phyloP scores from a whole-genome alignment of 2,888 invertebrate species.

The Rugalucina vietnamica region DNA sequence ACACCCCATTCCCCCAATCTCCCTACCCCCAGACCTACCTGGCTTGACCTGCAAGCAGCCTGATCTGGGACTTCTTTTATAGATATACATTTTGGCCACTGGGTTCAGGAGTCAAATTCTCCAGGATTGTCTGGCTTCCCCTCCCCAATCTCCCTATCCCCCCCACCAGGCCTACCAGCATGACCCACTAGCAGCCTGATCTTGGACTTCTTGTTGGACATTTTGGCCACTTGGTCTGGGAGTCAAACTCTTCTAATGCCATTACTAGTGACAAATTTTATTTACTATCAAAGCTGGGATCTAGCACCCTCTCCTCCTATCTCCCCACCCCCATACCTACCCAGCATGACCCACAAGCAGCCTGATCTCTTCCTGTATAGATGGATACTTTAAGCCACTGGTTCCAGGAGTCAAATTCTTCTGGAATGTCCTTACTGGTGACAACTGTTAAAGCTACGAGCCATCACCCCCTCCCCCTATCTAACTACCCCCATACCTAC shows the following conservation, averaged over 20 bases:
- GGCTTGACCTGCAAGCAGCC: slow-evolving; percentile 94
- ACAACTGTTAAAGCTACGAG: not conserved
- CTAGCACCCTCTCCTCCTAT: no score
- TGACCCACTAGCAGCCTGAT: slow-evolving; percentile 91
- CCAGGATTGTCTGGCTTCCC: no score
- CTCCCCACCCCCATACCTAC: slow-evolving; percentile 80
- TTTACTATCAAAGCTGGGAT: not conserved
- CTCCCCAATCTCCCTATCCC: not conserved
- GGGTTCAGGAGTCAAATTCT: slow-evolving; percentile 91
- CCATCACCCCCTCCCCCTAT: no score
- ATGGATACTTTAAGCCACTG: slow-evolving; percentile 94
- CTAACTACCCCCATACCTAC: no score
- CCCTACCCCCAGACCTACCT: slow-evolving; percentile 85
- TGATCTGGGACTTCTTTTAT: slow-evolving; percentile 86
- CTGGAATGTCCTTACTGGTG: slow-evolving; percentile 86
- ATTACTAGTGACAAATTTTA: not conserved
- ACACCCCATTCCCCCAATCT: no score
- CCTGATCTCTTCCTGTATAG: slow-evolving; percentile 83
- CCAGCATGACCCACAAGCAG: slow-evolving; percentile 96
- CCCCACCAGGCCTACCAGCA: slow-evolving; percentile 88
- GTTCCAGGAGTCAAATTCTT: slow-evolving; percentile 91
- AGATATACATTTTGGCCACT: slow-evolving; percentile 95
- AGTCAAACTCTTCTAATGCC: slow-evolving; percentile 90
- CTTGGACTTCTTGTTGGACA: slow-evolving; percentile 87
- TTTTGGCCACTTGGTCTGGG: slow-evolving; percentile 91